Evolutionary conservation across 2,888 invertebrate species (phyloP).

Genomic region (Dyspetes luteomarginatus): DNA sequence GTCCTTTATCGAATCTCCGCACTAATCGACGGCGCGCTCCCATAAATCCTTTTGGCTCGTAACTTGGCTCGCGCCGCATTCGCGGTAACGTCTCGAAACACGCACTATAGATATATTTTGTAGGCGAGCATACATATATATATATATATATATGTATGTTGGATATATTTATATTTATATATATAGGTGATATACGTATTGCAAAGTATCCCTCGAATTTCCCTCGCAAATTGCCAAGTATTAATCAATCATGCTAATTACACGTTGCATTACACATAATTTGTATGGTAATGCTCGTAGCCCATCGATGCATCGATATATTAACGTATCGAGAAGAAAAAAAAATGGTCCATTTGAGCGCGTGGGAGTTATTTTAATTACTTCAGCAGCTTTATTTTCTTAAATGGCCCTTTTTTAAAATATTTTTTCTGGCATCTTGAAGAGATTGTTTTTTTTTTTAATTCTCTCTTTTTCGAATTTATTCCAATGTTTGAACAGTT

Average conservation of each 20-base stretch:
- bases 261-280: constrained; percentile 58
- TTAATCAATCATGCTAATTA: constrained; percentile 63
- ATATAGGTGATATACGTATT: no score
- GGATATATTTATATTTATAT: background rate
- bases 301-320: constrained; percentile 43
- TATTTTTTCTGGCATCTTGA: background rate
- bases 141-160: background rate
- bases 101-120: background rate
- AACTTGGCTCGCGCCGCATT: constrained; percentile 38
- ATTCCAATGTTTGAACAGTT: background rate
- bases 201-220: constrained; percentile 42
- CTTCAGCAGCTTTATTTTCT: constrained; percentile 42
- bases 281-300: constrained; percentile 54
- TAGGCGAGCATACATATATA: no score
- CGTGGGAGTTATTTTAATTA: constrained; percentile 52
- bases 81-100: constrained; percentile 22
- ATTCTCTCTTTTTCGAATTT: background rate
- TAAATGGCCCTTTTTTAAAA: background rate
- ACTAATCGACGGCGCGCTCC: constrained; percentile 63
- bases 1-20: constrained; percentile 60
- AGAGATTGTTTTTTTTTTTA: background rate
- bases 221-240: constrained; percentile 56
- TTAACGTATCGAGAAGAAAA: background rate
- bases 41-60: constrained; percentile 53
- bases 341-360: background rate